Base-by-base conservation (phyloP, 2,113 vertebrate species). In the Cheirogaleus medius region DNA sequence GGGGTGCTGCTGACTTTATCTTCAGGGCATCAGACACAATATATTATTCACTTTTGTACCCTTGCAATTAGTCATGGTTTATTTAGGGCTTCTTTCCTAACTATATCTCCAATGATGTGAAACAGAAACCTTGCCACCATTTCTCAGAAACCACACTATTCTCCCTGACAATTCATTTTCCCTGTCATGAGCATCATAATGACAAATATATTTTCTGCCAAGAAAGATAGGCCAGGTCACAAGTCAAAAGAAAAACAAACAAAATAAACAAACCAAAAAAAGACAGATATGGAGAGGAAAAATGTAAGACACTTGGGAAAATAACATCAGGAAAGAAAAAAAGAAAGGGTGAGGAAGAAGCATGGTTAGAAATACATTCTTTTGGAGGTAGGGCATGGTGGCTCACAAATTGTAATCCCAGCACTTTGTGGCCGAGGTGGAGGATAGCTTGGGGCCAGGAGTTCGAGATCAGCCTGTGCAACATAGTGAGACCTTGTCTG, bases 181-280 rank as follows among this genome's bases (percentile, higher is more conserved):
- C 76, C 14, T 39, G 18, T 63, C 47, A 32, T 0, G 1, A 56
- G 39, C 47, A 87, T 80, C 14, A 5, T 37, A 77, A 90, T 54
- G 58, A 21, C 76, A 90, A 74, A 80, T 56, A 68, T 54, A 63
- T 60, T 85, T 90, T 54, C 71, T 93, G 60, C 23, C 12, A 32
- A 66, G 71, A 87, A 89, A 90, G 39, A 63, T 12, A 87, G 91
- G 44, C 27, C 27, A 71, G 71, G 58, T 49, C 76, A 52, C 29
- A 81, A 39, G 83, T 64, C 69, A 89, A 92, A 96, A 88, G 23
- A 34, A 82, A 94, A 68, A 56, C 54, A 76, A 71, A 69, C 69
- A 76, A 52, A 29, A 74, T 6, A 37, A 71, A 44, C 2, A 20
- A 54, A 27, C 68, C 12, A 37, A 74, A 29, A 20, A 20, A 63